Base-by-base conservation (phyloP, 1,140 invertebrate species). In the Mesaphorura yosii region DNA sequence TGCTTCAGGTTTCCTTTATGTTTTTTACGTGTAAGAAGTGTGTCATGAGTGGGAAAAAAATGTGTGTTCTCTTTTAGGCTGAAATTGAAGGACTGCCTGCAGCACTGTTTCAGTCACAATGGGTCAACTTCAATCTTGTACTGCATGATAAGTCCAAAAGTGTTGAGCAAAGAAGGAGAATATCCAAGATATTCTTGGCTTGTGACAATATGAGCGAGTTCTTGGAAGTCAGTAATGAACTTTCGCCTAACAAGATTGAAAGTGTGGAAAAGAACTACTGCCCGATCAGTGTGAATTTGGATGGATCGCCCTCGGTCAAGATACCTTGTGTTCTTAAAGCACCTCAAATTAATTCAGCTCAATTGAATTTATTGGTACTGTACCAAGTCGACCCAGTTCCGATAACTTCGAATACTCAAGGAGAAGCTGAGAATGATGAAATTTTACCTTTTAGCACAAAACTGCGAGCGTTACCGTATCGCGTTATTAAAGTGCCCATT, bases 1-100 rank as follows among this genome's bases (percentile, higher is more conserved):
- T 80, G 64, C 70, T 87, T 63, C 78, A 83, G 71, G 83, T 86
- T 68, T 55, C 45, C n/a, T n/a, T n/a, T n/a, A n/a, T n/a, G n/a
- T 58, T 6, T 14, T 38, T 7, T 28, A 20, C n/a, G 4, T 25
- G 26, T 12, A 52, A 54, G 10, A 27, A 50, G 14, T 45, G n/a
- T n/a, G 28, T 53, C 46, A 52, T 53, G n/a, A 38, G 25, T 51
- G 23, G 2, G 34, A 19, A 53, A 51, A 48, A 27, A 38, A 44
- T 45, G 10, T 14, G 15, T 49, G 10, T 31, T 37, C 25, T 38
- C n/a, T 37, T 53, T 42, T 37, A 60, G 51, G 59, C 59, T 2
- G 40, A 51, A 40, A 48, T 60, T 6, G 40, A 46, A 27, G 39
- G 48, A 38, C 23, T 60, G 4, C 55, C 59, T 3, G n/a, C 38